Evolutionary conservation across 2,888 invertebrate species (phyloP).

Genomic region (Eristalis intricaria): DNA sequence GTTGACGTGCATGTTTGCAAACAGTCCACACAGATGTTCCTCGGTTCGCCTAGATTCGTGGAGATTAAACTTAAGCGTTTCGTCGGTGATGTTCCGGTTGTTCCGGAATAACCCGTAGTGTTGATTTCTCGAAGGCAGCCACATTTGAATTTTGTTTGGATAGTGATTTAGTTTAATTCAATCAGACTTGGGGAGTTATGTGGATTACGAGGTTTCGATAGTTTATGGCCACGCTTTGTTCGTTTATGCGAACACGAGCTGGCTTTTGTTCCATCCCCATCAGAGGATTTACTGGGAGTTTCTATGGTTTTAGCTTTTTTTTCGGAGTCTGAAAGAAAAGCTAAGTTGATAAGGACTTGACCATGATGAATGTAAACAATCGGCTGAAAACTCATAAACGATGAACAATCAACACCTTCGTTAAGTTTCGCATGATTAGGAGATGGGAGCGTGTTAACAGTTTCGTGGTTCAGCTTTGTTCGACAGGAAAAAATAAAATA

Average conservation of each 20-base stretch:
- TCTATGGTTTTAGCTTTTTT: too few species aligned
- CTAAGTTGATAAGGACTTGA: too few species aligned
- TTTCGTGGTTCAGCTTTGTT: too few species aligned
- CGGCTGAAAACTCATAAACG: too few species aligned
- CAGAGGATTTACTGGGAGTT: background rate
- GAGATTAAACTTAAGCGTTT: background rate
- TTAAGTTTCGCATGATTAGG: too few species aligned
- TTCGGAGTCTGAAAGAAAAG: too few species aligned
- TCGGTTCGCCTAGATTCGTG: background rate
- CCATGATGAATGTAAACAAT: too few species aligned
- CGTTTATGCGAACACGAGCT: background rate
- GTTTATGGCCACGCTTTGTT: background rate
- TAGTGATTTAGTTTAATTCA: background rate
- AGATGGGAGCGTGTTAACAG: too few species aligned
- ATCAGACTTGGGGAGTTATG: background rate
- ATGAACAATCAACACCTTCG: too few species aligned
- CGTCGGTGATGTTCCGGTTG: background rate
- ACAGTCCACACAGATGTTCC: background rate
- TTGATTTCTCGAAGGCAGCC: background rate
- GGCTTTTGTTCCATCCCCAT: background rate
- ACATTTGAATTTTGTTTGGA: background rate
- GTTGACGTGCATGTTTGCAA: background rate
- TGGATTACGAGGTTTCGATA: background rate
- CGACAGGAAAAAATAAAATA: too few species aligned
- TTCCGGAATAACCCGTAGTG: background rate